Evolutionary conservation across 2,888 invertebrate species (phyloP), one percentile per base, ranked within the genome.

Genomic region (Apotomis turbidana): DNA sequence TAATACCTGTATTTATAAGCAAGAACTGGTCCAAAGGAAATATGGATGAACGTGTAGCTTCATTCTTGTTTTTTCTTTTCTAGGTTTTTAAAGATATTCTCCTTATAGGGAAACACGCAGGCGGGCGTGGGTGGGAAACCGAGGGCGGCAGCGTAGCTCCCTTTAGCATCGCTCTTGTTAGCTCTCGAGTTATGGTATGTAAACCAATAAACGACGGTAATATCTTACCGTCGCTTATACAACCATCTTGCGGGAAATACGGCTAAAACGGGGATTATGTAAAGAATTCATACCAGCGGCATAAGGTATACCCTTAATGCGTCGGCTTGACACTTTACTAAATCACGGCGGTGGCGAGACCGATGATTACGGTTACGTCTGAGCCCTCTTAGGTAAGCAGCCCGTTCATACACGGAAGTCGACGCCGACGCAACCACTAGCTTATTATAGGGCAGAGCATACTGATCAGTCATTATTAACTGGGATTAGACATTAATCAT

Each of bases 391-490:
- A 68, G 54, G 60, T 70, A 70, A 70, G 63, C 68, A 52, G 27
- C 46, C 51, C 54, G 58, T 54, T 51, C 41, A 58, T 63, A 72
- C 76, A 76, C 80, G 80, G 81, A 83, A 82, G 78, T 80, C 75
- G 12, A 79, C 79, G 78, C 79, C 79, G 79, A 80, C 81, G 81
- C 81, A 80, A 75, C 74, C 81, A 78, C 80, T 80, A 75, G 77
- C 77, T 66, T 62, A 46, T 41, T 49, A 41, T 46, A 66, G 61
- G 61, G 71, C 70, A 72, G 76, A 75, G 78, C 76, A 67, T 72
- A 71, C 62, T 67, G 59, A 78, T 76, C 76, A 73, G 73, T 76
- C 78, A 79, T 78, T 55, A 68, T 62, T 68, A 68, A 57, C 3
- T 44, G 36, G 13, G 66, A 36, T 67, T 51, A 51, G n/a, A 55